Conservation (phyloP, 1,140 invertebrate genomes). For the Drosophila erecta region DNA sequence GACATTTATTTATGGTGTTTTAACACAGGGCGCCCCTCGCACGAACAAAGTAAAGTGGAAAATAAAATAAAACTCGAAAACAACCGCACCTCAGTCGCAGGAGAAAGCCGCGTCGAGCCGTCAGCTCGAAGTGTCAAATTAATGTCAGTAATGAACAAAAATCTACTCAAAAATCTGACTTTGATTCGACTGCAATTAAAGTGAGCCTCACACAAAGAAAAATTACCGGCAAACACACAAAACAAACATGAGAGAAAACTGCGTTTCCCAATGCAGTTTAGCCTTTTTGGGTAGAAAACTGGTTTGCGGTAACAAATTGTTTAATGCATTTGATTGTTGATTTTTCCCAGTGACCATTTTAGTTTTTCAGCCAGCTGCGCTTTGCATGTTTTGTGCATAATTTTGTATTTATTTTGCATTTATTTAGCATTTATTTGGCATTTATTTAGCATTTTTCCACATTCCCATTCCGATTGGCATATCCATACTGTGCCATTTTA, state of each 20-base stretch:
- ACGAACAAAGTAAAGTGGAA: slow-evolving; percentile 4
- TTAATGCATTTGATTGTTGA: slow-evolving; percentile 39
- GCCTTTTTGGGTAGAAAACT: slow-evolving; percentile 67
- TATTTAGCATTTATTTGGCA: background rate
- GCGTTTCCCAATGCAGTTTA: slow-evolving; percentile 69
- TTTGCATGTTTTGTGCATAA: slow-evolving; percentile 33
- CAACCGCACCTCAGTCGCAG: slow-evolving; percentile 8
- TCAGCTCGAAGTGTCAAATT: slow-evolving; percentile 76
- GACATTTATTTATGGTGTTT: slow-evolving; percentile 83
- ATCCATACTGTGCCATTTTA: slow-evolving; percentile 35
- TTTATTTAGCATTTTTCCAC: background rate
- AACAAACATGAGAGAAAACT: slow-evolving; percentile 1
- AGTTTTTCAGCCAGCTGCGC: slow-evolving; percentile 23
- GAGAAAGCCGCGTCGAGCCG: slow-evolving; percentile 40
- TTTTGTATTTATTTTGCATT: slow-evolving; percentile 5
- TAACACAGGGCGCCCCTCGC: slow-evolving; percentile 69
- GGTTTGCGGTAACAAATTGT: slow-evolving; percentile 56
- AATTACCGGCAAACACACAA: slow-evolving; percentile 38
- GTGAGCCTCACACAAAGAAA: slow-evolving; percentile 48
- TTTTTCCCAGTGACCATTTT: slow-evolving; percentile 35
- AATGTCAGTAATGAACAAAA: slow-evolving; percentile 68
- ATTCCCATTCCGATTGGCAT: slow-evolving; percentile 24
- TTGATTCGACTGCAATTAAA: slow-evolving; percentile 58
- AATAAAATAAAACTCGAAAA: slow-evolving; percentile 25
- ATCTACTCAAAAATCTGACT: slow-evolving; percentile 41